phyloP scores from a whole-genome alignment of 2,888 invertebrate genomes.

The Drosophila hamatofila region DNA sequence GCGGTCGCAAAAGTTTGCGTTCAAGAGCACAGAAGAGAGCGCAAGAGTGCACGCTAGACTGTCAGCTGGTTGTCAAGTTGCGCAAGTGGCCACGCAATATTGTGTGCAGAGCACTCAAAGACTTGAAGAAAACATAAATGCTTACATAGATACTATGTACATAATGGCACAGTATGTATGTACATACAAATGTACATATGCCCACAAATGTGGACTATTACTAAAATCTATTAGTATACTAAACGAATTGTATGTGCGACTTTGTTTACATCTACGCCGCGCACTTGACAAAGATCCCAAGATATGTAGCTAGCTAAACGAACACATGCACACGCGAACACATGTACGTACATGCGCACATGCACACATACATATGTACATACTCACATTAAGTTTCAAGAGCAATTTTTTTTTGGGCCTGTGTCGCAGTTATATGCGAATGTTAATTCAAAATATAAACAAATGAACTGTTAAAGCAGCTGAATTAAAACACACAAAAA shows the following conservation, averaged over 20 bases:
- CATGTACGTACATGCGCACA: neutral
- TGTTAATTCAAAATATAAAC: constrained; percentile 65
- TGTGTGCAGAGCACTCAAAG: constrained; percentile 30
- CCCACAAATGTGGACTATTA: constrained; percentile 10
- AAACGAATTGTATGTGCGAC: constrained; percentile 26
- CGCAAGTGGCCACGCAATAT: constrained; percentile 69
- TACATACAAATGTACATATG: constrained; percentile 10
- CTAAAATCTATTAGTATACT: constrained; percentile 5
- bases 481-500: constrained; percentile 42
- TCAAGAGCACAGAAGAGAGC: constrained; percentile 19
- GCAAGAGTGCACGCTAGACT: constrained; percentile 43
- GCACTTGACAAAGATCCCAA: constrained; percentile 44
- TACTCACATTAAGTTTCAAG: constrained; percentile 30
- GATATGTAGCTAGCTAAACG: constrained; percentile 28
- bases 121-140: constrained; percentile 17
- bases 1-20: constrained; percentile 30
- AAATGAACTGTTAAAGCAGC: constrained; percentile 40
- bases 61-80: constrained; percentile 73
- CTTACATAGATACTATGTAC: constrained; percentile 14
- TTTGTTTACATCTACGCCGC: constrained; percentile 48
- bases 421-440: constrained; percentile 51
- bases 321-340: constrained; percentile 1
- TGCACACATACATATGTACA: neutral
- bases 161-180: constrained; percentile 19
- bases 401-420: constrained; percentile 18